Evolutionary conservation across 2,888 invertebrate species (phyloP).

Genomic region (Andrena haemorrhoa): DNA sequence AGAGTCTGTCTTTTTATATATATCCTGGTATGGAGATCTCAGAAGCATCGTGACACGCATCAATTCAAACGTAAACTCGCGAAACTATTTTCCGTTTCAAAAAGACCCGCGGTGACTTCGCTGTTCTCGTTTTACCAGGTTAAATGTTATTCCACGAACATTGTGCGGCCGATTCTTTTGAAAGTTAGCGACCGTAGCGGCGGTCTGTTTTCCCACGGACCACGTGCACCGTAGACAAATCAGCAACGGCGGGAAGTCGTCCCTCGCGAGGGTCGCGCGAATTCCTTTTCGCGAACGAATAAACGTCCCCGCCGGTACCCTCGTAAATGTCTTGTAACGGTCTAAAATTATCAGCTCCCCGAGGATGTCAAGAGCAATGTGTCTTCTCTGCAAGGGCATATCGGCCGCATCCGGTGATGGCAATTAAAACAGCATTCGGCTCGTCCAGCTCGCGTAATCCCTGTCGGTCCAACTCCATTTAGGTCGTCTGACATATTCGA

Average conservation of each 20-base stretch:
- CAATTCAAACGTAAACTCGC: background rate
- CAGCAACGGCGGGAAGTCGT: slow-evolving; percentile 55
- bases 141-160: background rate
- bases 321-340: slow-evolving; percentile 78
- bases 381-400: slow-evolving; percentile 61
- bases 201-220: slow-evolving; percentile 47
- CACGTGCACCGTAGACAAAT: slow-evolving; percentile 42
- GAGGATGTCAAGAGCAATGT: slow-evolving; percentile 79
- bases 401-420: slow-evolving; percentile 58
- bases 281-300: slow-evolving; percentile 63
- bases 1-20: background rate
- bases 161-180: slow-evolving; percentile 1
- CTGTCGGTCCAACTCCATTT: background rate
- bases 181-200: slow-evolving; percentile 15
- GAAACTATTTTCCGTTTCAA: background rate
- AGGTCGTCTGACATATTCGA: background rate
- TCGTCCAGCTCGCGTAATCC: background rate
- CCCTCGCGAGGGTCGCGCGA: slow-evolving; percentile 46
- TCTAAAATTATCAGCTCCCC: slow-evolving; percentile 78
- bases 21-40: background rate
- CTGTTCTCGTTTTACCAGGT: background rate
- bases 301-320: slow-evolving; percentile 64
- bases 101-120: background rate
- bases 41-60: background rate
- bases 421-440: slow-evolving; percentile 25